Evolutionary conservation across 2,888 invertebrate species (phyloP).

Genomic region (Conomelus anceps): DNA sequence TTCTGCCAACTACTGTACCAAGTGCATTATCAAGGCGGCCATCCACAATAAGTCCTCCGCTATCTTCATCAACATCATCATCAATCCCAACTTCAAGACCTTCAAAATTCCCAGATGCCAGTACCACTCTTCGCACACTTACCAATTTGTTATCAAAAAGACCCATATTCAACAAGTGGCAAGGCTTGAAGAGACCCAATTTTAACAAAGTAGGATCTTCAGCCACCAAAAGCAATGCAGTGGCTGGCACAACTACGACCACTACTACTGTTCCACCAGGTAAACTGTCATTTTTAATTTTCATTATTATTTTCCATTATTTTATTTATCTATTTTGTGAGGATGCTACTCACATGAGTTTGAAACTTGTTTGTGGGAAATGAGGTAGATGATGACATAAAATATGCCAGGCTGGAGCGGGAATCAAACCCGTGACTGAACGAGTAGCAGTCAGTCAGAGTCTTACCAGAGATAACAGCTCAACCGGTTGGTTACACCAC

Average conservation of each 20-base stretch:
- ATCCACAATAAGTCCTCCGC: background rate
- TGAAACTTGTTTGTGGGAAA: too few species aligned
- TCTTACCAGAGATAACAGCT: too few species aligned
- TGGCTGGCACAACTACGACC: background rate
- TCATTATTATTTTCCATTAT: background rate
- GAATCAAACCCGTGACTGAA: too few species aligned
- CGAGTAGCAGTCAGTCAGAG: too few species aligned
- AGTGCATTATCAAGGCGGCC: background rate
- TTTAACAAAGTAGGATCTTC: background rate
- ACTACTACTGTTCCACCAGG: background rate
- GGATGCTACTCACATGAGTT: too few species aligned
- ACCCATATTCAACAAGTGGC: background rate
- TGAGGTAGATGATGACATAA: too few species aligned
- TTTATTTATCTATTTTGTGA: too few species aligned
- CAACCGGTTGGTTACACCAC: too few species aligned
- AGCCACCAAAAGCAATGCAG: background rate
- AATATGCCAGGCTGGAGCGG: too few species aligned
- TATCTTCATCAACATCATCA: background rate
- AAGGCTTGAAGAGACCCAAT: background rate
- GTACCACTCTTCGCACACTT: background rate
- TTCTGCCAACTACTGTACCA: background rate
- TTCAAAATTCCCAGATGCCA: background rate
- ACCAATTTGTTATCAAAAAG: background rate
- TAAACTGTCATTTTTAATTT: too few species aligned
- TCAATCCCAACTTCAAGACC: background rate